Conservation (phyloP, 1,140 invertebrate genomes). For the Ditylenchus dipsaci region DNA sequence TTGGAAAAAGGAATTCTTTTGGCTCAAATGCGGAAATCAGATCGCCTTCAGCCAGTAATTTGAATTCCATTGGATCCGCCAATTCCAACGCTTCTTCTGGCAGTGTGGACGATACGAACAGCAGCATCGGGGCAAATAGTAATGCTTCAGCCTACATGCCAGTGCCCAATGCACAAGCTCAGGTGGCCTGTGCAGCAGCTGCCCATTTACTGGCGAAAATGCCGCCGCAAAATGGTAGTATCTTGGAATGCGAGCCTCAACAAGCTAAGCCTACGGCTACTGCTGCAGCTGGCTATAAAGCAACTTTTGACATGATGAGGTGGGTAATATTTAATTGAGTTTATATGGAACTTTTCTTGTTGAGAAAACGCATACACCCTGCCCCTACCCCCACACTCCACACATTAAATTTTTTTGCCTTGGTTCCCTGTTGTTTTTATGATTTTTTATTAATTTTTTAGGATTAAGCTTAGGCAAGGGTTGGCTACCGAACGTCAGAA, state of each 20-base stretch:
- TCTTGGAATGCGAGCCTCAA: neutral
- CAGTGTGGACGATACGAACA: neutral
- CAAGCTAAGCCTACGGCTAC: neutral
- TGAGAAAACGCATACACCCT: no score
- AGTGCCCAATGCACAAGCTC: neutral
- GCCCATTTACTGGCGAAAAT: neutral
- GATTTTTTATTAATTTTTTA: no score
- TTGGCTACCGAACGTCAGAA: no score
- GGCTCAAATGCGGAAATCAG: neutral
- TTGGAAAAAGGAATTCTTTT: no score
- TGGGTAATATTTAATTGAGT: no score
- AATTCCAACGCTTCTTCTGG: neutral
- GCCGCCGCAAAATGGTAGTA: neutral
- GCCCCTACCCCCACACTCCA: no score
- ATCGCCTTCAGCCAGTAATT: neutral
- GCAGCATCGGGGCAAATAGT: neutral
- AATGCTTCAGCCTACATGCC: constrained; percentile 1
- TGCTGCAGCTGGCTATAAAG: neutral
- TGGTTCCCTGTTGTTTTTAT: no score
- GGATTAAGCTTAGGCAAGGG: no score
- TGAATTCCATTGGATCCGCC: neutral
- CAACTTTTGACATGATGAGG: neutral
- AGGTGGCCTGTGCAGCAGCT: neutral
- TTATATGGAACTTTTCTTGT: no score
- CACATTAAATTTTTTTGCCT: no score